These are phyloP conservation scores for Tiliacea citrago DNA, from an alignment of 2,888 invertebrate species.

Conservation along the genomic window DNA sequence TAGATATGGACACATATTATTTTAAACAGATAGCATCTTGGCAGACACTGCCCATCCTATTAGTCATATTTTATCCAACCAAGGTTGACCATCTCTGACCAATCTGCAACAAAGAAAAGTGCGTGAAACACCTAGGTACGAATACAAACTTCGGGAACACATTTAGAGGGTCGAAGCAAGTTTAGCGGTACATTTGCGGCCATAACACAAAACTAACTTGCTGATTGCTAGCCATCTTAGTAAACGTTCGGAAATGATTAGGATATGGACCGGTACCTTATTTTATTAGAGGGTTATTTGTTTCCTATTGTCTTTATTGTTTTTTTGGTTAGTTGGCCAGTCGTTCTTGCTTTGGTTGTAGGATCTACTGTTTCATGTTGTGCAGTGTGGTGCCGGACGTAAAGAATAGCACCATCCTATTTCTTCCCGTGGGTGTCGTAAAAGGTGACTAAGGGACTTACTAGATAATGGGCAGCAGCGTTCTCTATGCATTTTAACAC, in stretches of 20 bases:
- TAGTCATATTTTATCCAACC: no score
- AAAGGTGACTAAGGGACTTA: no score
- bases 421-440: no score
- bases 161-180: slow-evolving; percentile 44
- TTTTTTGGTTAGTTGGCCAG: slow-evolving; percentile 7
- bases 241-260: slow-evolving; percentile 34
- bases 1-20: no score
- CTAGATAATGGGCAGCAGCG: no score
- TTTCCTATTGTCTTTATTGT: slow-evolving; percentile 7
- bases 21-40: no score
- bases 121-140: slow-evolving; percentile 27
- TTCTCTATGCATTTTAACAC: no score
- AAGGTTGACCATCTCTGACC: slow-evolving; percentile 23
- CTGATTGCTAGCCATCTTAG: slow-evolving; percentile 25
- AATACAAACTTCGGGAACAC: slow-evolving; percentile 38
- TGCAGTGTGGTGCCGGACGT: no score
- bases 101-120: slow-evolving; percentile 24
- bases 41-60: no score
- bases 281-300: slow-evolving; percentile 25
- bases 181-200: slow-evolving; percentile 24
- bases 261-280: slow-evolving; percentile 4
- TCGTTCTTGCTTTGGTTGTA: neutral
- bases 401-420: no score
- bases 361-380: neutral
- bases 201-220: slow-evolving; percentile 36